Percentiles rank a stretch among this genome's conserved stretches.
These are phyloP conservation scores for Chionis minor DNA, from an alignment of 2,113 vertebrate species.

Conservation along the genomic window DNA sequence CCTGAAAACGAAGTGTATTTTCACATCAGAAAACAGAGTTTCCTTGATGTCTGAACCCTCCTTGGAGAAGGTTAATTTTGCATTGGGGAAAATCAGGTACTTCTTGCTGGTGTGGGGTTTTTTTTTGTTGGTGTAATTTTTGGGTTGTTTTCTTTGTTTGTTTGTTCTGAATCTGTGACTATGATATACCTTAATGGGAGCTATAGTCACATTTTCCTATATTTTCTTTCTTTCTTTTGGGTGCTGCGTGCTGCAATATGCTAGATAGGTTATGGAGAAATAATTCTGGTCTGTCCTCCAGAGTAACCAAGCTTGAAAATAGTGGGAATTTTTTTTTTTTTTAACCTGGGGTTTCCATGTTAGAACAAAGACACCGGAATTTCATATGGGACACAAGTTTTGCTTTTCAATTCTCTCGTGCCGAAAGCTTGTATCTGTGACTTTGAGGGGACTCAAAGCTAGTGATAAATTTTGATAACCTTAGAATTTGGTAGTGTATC, in stretches of 20 bases:
- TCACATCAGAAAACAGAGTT: neutral
- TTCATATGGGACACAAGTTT: neutral
- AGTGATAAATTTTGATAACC: neutral
- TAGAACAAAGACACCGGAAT: neutral
- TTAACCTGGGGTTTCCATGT: neutral
- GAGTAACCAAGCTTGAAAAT: neutral
- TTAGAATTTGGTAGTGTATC: neutral
- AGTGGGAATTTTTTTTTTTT: neutral
- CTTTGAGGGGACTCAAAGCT: neutral
- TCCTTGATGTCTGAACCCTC: neutral
- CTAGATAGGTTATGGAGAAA: neutral
- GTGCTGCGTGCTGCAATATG: rapidly evolving
- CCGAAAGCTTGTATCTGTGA: neutral
- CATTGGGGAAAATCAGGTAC: neutral
- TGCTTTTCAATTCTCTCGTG: neutral
- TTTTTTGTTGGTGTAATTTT: neutral
- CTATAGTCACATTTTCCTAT: neutral
- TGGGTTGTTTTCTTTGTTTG: neutral
- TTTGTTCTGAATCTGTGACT: neutral
- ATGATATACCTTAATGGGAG: rapidly evolving
- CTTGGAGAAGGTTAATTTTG: neutral
- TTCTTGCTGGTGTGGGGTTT: neutral
- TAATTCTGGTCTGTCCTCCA: neutral
- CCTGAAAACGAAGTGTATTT: neutral
- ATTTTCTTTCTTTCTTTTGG: neutral